Evolutionary conservation across 2,797 vertebrate species (phyloP).

Genomic region (Arnoldichthys spilopterus): DNA sequence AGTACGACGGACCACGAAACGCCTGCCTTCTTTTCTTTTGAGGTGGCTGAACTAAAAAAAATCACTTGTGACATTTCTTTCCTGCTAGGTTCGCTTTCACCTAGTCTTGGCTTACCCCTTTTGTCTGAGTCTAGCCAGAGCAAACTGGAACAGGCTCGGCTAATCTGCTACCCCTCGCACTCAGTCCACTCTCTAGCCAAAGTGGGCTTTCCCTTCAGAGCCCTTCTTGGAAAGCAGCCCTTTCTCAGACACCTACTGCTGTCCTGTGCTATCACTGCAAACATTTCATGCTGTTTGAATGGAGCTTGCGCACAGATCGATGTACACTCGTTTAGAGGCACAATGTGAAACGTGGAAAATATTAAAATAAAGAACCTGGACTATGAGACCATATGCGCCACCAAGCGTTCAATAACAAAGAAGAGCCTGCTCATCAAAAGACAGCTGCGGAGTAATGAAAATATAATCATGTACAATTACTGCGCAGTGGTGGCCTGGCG

Average conservation of each 20-base stretch:
- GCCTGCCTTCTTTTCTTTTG: background rate
- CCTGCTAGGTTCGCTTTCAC: conserved; percentile 37
- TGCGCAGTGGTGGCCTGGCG: too few relatives aligned
- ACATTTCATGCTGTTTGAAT: conserved; percentile 55
- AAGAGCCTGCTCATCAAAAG: conserved; percentile 4
- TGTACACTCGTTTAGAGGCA: conserved; percentile 49
- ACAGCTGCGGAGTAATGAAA: background rate
- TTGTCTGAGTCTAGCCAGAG: conserved; percentile 48
- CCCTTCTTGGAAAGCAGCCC: conserved; percentile 48
- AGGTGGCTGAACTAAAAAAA: background rate
- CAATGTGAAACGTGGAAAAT: conserved; percentile 48
- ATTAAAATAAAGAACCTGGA: conserved; percentile 32
- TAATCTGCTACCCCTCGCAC: conserved; percentile 42
- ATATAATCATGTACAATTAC: background rate
- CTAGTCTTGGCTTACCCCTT: conserved; percentile 29
- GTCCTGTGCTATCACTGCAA: conserved; percentile 55
- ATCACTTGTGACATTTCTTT: conserved; percentile 15
- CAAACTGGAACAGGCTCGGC: conserved; percentile 46
- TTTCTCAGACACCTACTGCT: conserved; percentile 64
- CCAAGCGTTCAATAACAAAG: conserved; percentile 30
- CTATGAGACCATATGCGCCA: conserved; percentile 4
- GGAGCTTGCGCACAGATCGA: conserved; percentile 47
- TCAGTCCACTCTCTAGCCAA: conserved; percentile 2
- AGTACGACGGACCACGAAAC: background rate
- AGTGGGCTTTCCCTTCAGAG: conserved; percentile 48